Base-by-base conservation (phyloP, 2,888 invertebrate species). In the Cyaniris semiargus region DNA sequence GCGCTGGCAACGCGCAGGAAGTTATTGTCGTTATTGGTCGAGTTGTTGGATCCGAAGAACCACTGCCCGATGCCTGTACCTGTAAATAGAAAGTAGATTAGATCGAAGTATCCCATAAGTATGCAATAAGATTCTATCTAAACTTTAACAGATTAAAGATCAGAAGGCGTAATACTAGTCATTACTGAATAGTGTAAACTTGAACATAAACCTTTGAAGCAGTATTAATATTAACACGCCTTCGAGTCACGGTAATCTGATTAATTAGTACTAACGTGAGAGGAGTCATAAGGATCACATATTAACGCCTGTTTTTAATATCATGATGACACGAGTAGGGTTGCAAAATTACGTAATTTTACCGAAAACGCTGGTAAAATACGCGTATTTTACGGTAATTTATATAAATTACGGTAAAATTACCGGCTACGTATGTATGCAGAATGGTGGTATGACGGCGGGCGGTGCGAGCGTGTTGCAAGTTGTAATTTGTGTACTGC, bases 1-100 rank as follows among this genome's bases (percentile, higher is more conserved):
- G 96, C 96, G 86, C 94, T 96, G 79, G 96, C 96, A 53, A 98
- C 98, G 78, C 97, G 96, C 86, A 98, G 94, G 94, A 98, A 97
- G 91, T 98, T 98, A 88, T 96, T 96, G 76, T 92, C 92, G 87
- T 97, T 97, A 34, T 97, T 96, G 15, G 80, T 79, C 10, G 81
- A 80, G 76, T 80, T 81, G 79, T 96, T 96, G n/a, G 96, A 96
- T 71, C 97, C 97, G 87, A 97, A 97, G 96, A 97, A 96, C 97
- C 97, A 97, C 80, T 96, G 96, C 71, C 97, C 97, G 90, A 95
- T 88, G 86, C 95, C 95, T 75, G 88, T 83, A 84, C 87, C 89
- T 88, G 81, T 79, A 77, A 78, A 77, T 48, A 10, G 1, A 48
- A 13, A 7, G 18, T 66, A 76, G 5, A 34, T 56, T n/a, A n/a